Conservation (phyloP, 2,797 vertebrate genomes). For the Hippoglossus hippoglossus region DNA sequence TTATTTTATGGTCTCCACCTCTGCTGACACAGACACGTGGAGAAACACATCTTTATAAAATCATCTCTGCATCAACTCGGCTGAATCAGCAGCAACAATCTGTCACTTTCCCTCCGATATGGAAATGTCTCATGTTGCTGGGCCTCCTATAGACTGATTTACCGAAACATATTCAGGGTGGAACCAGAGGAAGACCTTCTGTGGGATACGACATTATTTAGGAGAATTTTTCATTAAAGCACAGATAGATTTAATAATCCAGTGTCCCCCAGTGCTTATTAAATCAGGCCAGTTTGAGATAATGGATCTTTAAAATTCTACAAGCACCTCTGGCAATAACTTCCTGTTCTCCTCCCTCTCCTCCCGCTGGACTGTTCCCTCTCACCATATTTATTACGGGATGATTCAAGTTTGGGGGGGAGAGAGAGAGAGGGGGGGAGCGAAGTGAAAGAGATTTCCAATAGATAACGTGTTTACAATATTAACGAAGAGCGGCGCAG, state of each 20-base stretch:
- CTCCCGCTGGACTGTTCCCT: constrained; percentile 65
- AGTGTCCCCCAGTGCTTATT: constrained; percentile 73
- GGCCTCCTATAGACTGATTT: constrained; percentile 51
- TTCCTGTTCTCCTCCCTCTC: constrained; percentile 57
- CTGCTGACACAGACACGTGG: constrained; percentile 62
- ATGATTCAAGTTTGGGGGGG: constrained; percentile 67
- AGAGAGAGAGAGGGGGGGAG: constrained; percentile 26
- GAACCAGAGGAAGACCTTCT: constrained; percentile 51
- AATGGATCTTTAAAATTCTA: constrained; percentile 84
- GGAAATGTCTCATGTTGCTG: constrained; percentile 38
- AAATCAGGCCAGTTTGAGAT: constrained; percentile 80
- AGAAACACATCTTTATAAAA: constrained; percentile 59
- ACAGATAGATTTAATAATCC: constrained; percentile 73
- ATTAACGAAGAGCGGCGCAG: constrained; percentile 55
- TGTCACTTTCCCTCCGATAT: constrained; percentile 45
- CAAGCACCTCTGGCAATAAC: constrained; percentile 70
- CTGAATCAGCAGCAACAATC: constrained; percentile 67
- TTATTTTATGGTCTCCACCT: constrained; percentile 56
- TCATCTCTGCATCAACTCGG: constrained; percentile 52
- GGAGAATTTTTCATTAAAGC: constrained; percentile 76
- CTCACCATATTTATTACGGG: constrained; percentile 70
- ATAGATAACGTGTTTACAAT: constrained; percentile 74
- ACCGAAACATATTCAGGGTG: constrained; percentile 42
- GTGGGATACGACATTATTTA: constrained; percentile 70
- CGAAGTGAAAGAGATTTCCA: constrained; percentile 72